These are phyloP conservation scores for Microtus oregoni DNA, from an alignment of 2,113 vertebrate species.

Conservation along the genomic window DNA sequence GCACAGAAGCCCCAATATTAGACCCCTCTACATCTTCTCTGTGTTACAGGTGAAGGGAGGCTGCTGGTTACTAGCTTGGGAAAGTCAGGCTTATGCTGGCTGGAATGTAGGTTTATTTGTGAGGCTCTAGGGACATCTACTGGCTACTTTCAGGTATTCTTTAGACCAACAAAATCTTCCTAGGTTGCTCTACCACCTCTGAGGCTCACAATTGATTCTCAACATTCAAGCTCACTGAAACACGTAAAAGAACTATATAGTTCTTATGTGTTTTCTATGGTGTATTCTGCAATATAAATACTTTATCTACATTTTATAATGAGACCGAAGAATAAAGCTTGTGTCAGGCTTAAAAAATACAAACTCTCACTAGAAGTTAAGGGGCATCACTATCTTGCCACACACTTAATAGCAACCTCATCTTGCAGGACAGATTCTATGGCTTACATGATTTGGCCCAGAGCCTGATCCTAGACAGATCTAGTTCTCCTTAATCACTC, in stretches of 20 bases:
- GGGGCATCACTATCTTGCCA: not conserved
- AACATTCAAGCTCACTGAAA: not conserved
- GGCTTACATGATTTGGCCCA: not conserved
- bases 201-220: not conserved
- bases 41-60: not conserved
- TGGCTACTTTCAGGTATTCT: conserved; percentile 61
- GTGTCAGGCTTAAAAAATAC: not conserved
- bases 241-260: not conserved
- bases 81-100: not conserved
- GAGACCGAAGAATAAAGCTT: not conserved
- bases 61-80: not conserved
- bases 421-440: not conserved
- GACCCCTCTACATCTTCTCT: too few species aligned
- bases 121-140: conserved; percentile 84
- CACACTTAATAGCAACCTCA: not conserved
- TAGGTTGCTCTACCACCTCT: not conserved
- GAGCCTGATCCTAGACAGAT: not conserved
- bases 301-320: not conserved
- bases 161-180: not conserved
- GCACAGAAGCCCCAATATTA: not conserved
- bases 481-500: not conserved
- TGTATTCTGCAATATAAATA: not conserved
- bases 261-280: not conserved
- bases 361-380: not conserved
- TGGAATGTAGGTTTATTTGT: conserved; percentile 21